phyloP scores from a whole-genome alignment of 2,797 vertebrate genomes.

The Brotula barbata region DNA sequence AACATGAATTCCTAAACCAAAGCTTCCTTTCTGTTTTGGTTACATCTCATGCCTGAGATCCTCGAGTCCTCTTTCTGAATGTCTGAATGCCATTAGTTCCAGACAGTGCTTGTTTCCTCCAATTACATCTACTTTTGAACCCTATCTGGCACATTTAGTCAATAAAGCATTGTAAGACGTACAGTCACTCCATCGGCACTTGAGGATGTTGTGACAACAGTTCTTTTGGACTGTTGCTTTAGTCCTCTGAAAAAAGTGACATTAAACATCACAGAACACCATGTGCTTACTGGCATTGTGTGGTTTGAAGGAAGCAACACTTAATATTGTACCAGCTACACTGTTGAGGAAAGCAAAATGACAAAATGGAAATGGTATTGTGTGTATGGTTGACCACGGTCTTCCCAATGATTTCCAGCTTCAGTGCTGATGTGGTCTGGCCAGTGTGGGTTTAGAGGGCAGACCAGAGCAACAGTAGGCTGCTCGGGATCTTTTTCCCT shows the following conservation, averaged over 20 bases:
- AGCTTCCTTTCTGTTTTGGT: constrained; percentile 25
- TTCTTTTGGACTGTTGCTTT: background rate
- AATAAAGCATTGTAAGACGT: constrained; percentile 53
- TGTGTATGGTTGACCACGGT: constrained; percentile 58
- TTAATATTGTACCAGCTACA: constrained; percentile 33
- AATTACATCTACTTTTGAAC: constrained; percentile 63
- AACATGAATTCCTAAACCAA: constrained; percentile 62
- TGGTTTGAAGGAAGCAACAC: constrained; percentile 31
- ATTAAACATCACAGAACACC: constrained; percentile 66
- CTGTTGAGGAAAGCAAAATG: constrained; percentile 45
- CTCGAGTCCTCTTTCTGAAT: constrained; percentile 43
- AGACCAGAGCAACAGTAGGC: constrained; percentile 59
- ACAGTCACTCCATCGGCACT: constrained; percentile 28
- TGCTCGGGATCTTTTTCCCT: constrained; percentile 57
- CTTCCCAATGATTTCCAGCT: constrained; percentile 67
- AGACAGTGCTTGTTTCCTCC: constrained; percentile 52
- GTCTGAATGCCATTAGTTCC: constrained; percentile 55
- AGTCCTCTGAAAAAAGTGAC: constrained; percentile 57
- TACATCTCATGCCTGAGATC: constrained; percentile 37
- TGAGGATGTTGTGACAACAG: constrained; percentile 44
- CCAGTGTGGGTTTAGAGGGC: constrained; percentile 69
- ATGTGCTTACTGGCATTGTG: constrained; percentile 44
- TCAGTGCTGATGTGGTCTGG: constrained; percentile 69
- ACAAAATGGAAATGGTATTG: constrained; percentile 68
- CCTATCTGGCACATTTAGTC: constrained; percentile 58